These are phyloP conservation scores for Jaculus jaculus DNA, from an alignment of 2,113 vertebrate species.

Conservation along the genomic window DNA sequence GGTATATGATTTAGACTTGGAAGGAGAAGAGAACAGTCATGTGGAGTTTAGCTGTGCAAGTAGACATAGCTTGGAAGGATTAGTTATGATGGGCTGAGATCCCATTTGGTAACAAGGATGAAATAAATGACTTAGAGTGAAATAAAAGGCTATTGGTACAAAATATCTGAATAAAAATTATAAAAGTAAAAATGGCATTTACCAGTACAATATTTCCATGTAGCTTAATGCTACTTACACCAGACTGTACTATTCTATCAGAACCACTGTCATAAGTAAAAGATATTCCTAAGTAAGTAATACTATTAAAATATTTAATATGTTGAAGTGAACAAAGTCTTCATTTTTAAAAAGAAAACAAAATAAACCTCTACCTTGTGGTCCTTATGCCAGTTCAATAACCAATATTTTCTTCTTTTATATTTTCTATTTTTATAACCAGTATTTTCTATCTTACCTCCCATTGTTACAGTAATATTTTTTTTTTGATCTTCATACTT, in stretches of 20 bases:
- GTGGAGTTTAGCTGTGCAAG: rapidly evolving
- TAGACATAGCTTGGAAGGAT: background rate
- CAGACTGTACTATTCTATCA: background rate
- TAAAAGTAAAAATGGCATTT: background rate
- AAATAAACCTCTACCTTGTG: no score
- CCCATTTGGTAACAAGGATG: background rate
- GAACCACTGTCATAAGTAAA: background rate
- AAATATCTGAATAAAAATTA: background rate
- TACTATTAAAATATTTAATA: background rate
- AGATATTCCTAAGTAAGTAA: background rate
- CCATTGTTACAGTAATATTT: background rate
- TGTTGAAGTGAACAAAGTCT: no score
- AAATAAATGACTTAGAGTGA: background rate
- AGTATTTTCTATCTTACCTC: background rate
- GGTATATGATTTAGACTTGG: background rate
- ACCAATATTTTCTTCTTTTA: no score
- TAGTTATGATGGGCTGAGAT: no score
- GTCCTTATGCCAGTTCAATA: no score
- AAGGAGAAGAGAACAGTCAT: background rate
- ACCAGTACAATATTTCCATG: background rate
- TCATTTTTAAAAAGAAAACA: no score
- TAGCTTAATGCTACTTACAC: background rate
- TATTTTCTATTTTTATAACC: no score
- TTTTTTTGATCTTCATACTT: no score
- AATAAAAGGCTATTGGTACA: background rate